Conservation (phyloP, 2,888 invertebrate genomes). For the Athalia circularis region DNA sequence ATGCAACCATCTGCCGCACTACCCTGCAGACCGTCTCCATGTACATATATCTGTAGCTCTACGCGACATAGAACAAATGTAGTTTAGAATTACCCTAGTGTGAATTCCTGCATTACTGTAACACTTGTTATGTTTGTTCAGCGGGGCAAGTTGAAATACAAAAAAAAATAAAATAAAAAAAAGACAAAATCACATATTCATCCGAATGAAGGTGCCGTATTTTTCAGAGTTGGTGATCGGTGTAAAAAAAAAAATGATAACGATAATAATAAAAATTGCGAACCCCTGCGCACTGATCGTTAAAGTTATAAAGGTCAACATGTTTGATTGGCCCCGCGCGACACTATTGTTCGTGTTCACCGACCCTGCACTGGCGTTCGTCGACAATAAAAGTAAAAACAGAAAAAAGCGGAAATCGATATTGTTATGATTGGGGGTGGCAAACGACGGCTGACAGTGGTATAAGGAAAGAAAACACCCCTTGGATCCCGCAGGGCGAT, state of each 20-base stretch:
- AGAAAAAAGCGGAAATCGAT: conserved; percentile 37
- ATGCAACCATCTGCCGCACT: conserved; percentile 54
- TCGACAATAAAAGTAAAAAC: conserved; percentile 8
- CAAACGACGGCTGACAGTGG: conserved; percentile 18
- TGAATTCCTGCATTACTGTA: too few relatives aligned
- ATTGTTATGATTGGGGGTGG: conserved; percentile 42
- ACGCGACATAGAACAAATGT: too few relatives aligned
- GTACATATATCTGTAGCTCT: conserved; percentile 1
- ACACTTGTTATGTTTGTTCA: too few relatives aligned
- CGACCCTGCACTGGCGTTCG: conserved; percentile 21
- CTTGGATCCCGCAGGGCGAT: conserved; percentile 24
- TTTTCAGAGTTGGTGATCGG: too few relatives aligned
- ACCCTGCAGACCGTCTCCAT: conserved; percentile 25
- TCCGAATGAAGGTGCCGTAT: too few relatives aligned
- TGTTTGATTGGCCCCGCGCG: conserved; percentile 25
- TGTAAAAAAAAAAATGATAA: too few relatives aligned
- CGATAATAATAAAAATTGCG: background rate
- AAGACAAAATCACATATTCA: too few relatives aligned
- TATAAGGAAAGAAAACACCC: background rate
- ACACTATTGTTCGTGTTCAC: conserved; percentile 33
- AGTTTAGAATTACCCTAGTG: too few relatives aligned
- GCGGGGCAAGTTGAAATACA: too few relatives aligned
- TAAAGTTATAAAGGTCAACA: conserved; percentile 27
- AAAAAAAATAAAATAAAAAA: too few relatives aligned
- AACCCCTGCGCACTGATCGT: background rate